Conservation (phyloP, 2,113 vertebrate species). For the Chamaetylas fuelleborni region DNA sequence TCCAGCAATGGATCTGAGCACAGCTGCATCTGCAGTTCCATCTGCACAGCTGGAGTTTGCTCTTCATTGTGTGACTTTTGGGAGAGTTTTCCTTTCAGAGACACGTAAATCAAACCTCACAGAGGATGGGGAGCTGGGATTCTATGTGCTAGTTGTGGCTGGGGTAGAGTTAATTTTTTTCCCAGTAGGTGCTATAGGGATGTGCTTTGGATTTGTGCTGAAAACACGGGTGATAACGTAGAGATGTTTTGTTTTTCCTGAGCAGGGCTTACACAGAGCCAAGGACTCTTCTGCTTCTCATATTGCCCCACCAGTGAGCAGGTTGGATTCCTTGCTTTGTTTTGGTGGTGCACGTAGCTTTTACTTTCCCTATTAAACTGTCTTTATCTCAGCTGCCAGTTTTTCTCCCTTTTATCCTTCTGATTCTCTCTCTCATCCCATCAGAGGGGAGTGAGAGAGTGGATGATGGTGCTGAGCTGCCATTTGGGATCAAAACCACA, state of each 20-base stretch:
- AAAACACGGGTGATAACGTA: background rate
- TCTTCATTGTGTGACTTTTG: background rate
- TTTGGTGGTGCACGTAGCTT: background rate
- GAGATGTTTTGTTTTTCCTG: background rate
- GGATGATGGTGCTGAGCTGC: background rate
- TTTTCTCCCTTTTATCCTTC: background rate
- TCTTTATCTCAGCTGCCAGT: background rate
- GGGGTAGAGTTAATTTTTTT: background rate
- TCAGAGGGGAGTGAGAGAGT: background rate
- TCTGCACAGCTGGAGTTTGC: background rate
- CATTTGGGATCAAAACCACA: background rate
- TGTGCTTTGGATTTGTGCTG: background rate
- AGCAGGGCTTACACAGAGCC: background rate
- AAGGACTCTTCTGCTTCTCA: background rate
- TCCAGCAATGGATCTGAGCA: background rate
- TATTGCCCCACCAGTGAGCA: background rate
- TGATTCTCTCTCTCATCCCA: background rate
- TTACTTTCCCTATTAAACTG: background rate
- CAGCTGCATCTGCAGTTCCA: background rate
- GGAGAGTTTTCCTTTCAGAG: background rate
- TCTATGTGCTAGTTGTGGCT: background rate
- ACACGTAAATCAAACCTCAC: background rate
- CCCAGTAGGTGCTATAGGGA: background rate
- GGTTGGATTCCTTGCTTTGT: background rate
- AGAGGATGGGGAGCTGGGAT: background rate